These are phyloP conservation scores for Odontamblyopus rebecca DNA, from an alignment of 2,797 vertebrate species.

Conservation along the genomic window DNA sequence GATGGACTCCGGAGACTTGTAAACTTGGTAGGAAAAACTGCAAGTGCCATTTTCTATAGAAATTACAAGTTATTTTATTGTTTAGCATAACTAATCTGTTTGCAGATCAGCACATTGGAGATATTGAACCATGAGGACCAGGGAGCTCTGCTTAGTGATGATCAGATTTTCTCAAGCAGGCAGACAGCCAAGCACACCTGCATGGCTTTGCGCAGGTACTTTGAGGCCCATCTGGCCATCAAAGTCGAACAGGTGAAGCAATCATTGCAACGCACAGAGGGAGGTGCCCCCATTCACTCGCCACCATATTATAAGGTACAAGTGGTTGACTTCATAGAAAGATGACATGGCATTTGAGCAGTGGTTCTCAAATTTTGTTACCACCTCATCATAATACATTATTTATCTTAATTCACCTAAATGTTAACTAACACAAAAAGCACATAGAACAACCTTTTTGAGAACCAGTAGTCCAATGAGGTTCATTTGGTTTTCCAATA, in stretches of 20 bases:
- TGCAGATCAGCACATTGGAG: slow-evolving; percentile 96
- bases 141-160: slow-evolving; percentile 93
- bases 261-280: slow-evolving; percentile 95
- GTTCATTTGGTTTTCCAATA: too few species aligned
- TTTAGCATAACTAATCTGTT: slow-evolving; percentile 23
- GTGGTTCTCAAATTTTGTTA: slow-evolving; percentile 1
- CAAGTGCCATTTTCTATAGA: slow-evolving; percentile 5
- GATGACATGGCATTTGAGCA: not conserved
- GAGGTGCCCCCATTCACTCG: slow-evolving; percentile 91
- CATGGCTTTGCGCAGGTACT: slow-evolving; percentile 97
- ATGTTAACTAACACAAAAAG: not conserved
- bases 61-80: slow-evolving; percentile 1
- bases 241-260: slow-evolving; percentile 99
- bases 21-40: slow-evolving; percentile 80
- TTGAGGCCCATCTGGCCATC: slow-evolving; percentile 97
- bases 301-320: slow-evolving; percentile 96
- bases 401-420: not conserved
- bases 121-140: slow-evolving; percentile 98
- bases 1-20: slow-evolving; percentile 95
- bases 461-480: not conserved
- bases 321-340: not conserved
- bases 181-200: slow-evolving; percentile 99
- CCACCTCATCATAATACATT: not conserved
- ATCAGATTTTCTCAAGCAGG: slow-evolving; percentile 98
- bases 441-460: not conserved